phyloP scores from a whole-genome alignment of 1,140 invertebrate genomes.

The Drosophila fuyamai region DNA sequence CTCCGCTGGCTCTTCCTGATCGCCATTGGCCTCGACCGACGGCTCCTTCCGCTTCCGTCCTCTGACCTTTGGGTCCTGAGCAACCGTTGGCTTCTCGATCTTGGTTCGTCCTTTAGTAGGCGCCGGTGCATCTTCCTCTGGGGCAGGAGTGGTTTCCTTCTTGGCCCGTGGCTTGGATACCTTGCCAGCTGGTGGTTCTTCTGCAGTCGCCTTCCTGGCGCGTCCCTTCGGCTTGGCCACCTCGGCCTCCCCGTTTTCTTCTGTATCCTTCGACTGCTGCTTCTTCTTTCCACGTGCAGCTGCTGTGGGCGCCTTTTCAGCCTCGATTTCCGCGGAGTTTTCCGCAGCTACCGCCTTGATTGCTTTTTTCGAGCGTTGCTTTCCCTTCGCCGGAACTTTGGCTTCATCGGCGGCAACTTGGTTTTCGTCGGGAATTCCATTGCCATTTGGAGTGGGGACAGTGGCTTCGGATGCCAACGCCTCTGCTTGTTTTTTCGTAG shows the following conservation, averaged over 20 bases:
- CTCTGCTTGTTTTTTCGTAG: slow-evolving; percentile 43
- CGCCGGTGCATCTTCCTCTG: slow-evolving; percentile 39
- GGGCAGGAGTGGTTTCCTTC: slow-evolving; percentile 25
- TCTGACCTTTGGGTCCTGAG: slow-evolving; percentile 59
- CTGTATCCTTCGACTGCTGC: slow-evolving; percentile 8
- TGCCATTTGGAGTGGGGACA: slow-evolving; percentile 50
- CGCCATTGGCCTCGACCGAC: neutral
- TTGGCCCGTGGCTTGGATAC: slow-evolving; percentile 23
- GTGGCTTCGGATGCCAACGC: slow-evolving; percentile 1
- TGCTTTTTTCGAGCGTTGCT: slow-evolving; percentile 47
- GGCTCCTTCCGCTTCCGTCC: slow-evolving; percentile 61
- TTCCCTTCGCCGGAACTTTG: slow-evolving; percentile 37
- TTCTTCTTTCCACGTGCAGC: slow-evolving; percentile 53
- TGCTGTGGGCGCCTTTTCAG: slow-evolving; percentile 9
- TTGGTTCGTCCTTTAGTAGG: slow-evolving; percentile 7
- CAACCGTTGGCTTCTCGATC: slow-evolving; percentile 13
- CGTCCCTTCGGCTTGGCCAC: slow-evolving; percentile 43
- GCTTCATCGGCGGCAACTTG: neutral
- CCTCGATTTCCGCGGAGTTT: slow-evolving; percentile 12
- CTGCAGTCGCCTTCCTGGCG: slow-evolving; percentile 43
- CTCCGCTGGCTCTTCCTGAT: neutral
- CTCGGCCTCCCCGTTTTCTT: slow-evolving; percentile 7
- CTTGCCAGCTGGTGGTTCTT: slow-evolving; percentile 36
- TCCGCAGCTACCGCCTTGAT: slow-evolving; percentile 9
- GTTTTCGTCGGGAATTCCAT: slow-evolving; percentile 15